Conservation (phyloP, 2,797 vertebrate genomes). For the Morelia viridis region DNA sequence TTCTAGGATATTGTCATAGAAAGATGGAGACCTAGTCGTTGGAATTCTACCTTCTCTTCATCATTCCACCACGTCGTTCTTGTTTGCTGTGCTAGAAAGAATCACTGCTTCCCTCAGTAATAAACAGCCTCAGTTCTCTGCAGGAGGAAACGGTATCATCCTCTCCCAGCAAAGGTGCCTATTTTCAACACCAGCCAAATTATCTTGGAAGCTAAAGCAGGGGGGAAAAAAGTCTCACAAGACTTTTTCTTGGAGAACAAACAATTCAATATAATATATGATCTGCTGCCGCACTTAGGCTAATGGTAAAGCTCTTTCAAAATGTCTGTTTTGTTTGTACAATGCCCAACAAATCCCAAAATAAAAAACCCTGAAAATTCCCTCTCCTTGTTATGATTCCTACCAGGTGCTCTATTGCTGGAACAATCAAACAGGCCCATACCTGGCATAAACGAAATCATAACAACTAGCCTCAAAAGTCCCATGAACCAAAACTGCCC, state of each 20-base stretch:
- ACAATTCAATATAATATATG: neutral
- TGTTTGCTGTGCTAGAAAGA: neutral
- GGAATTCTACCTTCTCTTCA: neutral
- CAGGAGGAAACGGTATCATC: neutral
- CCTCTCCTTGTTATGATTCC: neutral
- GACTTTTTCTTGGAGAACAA: neutral
- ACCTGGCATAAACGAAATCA: neutral
- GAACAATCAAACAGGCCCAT: neutral
- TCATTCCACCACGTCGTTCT: neutral
- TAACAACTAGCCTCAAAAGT: neutral
- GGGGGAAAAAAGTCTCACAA: neutral
- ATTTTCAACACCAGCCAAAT: neutral
- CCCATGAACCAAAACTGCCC: neutral
- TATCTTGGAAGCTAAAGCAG: neutral
- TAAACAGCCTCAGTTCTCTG: neutral
- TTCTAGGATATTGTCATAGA: neutral
- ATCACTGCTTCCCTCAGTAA: neutral
- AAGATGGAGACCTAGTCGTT: neutral
- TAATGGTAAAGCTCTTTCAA: neutral
- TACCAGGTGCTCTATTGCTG: neutral
- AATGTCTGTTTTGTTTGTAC: neutral
- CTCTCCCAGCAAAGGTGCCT: neutral
- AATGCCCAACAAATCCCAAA: neutral
- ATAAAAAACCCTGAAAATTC: neutral
- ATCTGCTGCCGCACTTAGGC: neutral